Percentiles rank a stretch among this genome's conserved stretches.
Evolutionary conservation across 2,113 vertebrate genomes (phyloP).

Genomic region (Pelecanus crispus): DNA sequence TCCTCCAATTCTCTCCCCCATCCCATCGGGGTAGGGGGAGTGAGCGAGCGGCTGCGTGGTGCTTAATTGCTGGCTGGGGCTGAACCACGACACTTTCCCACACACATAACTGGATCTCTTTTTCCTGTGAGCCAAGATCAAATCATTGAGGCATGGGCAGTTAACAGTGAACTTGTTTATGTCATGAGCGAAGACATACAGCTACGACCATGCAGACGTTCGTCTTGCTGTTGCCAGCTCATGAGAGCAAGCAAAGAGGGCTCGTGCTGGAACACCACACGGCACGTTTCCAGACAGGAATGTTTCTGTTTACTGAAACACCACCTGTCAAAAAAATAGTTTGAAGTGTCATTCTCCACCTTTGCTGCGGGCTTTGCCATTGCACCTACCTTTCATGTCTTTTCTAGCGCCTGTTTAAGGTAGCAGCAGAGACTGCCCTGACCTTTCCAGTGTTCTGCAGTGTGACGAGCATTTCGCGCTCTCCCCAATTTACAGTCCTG

Average conservation of each 20-base stretch:
- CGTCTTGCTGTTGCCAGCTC: background rate
- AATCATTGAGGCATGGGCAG: background rate
- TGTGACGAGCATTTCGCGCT: background rate
- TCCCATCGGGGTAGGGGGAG: too few relatives aligned
- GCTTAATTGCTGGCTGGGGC: too few relatives aligned
- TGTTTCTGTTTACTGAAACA: background rate
- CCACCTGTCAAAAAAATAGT: background rate
- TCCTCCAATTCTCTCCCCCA: too few relatives aligned
- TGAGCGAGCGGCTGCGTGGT: too few relatives aligned
- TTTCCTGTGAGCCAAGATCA: background rate
- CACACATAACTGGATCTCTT: background rate
- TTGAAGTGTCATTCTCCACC: background rate
- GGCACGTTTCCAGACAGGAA: background rate
- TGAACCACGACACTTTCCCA: too few relatives aligned
- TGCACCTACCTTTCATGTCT: accelerated
- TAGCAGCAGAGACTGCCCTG: background rate
- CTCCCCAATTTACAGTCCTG: background rate
- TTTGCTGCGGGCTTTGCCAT: background rate
- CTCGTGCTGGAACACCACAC: background rate
- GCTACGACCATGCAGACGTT: background rate
- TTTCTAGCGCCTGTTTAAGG: background rate
- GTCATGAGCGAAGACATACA: background rate
- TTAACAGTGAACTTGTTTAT: background rate
- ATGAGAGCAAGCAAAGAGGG: background rate
- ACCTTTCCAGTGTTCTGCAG: background rate